Conservation (phyloP, 2,888 invertebrate genomes). For the Napeogenes inachia region DNA sequence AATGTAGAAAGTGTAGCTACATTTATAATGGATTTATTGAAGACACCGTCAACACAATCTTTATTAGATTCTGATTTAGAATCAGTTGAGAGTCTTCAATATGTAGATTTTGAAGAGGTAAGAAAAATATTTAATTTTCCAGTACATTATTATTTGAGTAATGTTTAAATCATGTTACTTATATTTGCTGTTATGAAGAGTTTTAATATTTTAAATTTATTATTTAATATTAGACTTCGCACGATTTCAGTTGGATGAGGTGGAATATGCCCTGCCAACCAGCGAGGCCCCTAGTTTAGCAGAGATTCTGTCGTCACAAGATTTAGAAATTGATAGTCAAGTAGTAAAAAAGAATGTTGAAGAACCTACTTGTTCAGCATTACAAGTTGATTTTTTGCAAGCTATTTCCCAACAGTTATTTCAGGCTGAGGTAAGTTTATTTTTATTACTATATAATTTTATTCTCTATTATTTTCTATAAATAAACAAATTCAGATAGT, state of each 20-base stretch:
- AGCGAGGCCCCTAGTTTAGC: conserved; percentile 69
- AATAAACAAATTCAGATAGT: background rate
- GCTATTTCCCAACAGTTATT: conserved; percentile 92
- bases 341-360: conserved; percentile 39
- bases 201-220: too few relatives aligned
- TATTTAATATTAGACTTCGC: conserved; percentile 1
- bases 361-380: conserved; percentile 62
- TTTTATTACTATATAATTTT: background rate
- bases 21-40: conserved; percentile 59
- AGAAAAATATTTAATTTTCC: background rate
- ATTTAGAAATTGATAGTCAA: conserved; percentile 41
- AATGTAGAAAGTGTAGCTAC: background rate
- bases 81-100: conserved; percentile 82
- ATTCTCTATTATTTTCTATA: background rate
- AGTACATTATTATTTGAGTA: background rate
- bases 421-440: conserved; percentile 77
- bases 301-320: conserved; percentile 58
- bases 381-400: conserved; percentile 81
- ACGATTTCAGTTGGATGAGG: conserved; percentile 59
- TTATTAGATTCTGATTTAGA: conserved; percentile 80
- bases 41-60: conserved; percentile 75
- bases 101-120: conserved; percentile 83
- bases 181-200: background rate
- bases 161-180: background rate
- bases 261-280: conserved; percentile 68